Base-by-base conservation (phyloP, 2,888 invertebrate species). In the Steinernema carpocapsae region DNA sequence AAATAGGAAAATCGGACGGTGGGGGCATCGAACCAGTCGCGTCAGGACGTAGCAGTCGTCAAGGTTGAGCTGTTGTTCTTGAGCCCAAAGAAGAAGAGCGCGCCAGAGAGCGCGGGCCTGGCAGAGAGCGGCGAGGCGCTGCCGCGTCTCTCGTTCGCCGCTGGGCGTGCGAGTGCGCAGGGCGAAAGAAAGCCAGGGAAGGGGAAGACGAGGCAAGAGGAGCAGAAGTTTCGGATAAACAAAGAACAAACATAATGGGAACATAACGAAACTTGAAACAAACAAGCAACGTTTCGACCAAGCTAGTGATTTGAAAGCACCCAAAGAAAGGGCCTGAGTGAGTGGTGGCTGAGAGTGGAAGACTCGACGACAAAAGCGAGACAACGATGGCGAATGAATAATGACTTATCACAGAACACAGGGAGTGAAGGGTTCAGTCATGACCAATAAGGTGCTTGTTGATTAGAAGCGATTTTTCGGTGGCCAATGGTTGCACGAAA, bases 1-100 rank as follows among this genome's bases (percentile, higher is more conserved):
- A 56, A 56, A 56, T 22, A 56, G 19, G 43, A 26, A 56, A 56
- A 56, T 56, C 22, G 26, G 56, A 56, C 56, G 56, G 26, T 56
- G 56, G 56, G 10, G 56, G 56, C 56, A 56, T 56, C 56, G 56
- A 24, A 56, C 56, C 56, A 56, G 56, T 56, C 56, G 56, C 26
- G 26, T 56, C 26, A 26, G 26, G 56, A 56, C 26, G 56, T 26
- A 22, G 56, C 56, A 56, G 56, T 56, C 26, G 26, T 56, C 56
- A 56, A 56, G 56, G 56, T 56, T 56, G 56, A 3, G 22, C 26
- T 56, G 56, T 56, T 56, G 56, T 56, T 56, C 56, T 56, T 56
- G 56, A 6, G 51, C 12, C 14, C 12, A 51, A 19, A 56, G n/a
- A 19, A 51, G n/a, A 19, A 22, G 56, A 56, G 56, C 6, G 17